These are phyloP conservation scores for Cabera pusaria DNA, from an alignment of 2,888 invertebrate species.

Conservation along the genomic window DNA sequence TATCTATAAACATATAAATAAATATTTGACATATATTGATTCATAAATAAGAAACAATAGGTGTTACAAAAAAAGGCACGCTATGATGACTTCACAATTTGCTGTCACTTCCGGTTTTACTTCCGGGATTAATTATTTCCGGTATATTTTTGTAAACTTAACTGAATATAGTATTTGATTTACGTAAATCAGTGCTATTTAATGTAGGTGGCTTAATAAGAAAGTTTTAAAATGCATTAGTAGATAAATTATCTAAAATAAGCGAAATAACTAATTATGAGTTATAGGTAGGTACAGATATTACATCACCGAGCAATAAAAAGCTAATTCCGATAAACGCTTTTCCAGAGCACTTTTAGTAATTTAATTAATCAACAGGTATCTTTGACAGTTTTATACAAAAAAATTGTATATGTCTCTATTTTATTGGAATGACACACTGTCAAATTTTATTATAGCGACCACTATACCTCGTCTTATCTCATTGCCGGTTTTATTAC, in stretches of 20 bases:
- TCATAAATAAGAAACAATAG: too few species aligned
- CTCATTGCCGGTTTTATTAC: conserved; percentile 63
- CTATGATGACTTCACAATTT: too few species aligned
- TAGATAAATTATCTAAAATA: background rate
- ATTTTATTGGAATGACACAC: conserved; percentile 60
- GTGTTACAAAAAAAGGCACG: too few species aligned
- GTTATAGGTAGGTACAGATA: too few species aligned
- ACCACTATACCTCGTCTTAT: conserved; percentile 54
- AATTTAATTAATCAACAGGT: conserved; percentile 32
- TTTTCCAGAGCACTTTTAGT: conserved; percentile 11
- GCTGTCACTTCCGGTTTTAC: conserved; percentile 12
- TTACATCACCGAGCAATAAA: conserved; percentile 6
- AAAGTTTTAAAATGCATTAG: background rate
- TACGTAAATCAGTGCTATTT: too few species aligned
- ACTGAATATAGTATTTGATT: too few species aligned
- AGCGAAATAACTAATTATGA: conserved; percentile 14
- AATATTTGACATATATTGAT: too few species aligned
- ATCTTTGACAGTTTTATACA: conserved; percentile 30
- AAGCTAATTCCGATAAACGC: conserved; percentile 5
- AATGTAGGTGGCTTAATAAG: background rate
- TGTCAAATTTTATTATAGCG: conserved; percentile 71
- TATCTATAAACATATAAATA: too few species aligned
- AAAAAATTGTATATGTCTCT: conserved; percentile 38
- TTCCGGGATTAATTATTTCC: conserved; percentile 7
- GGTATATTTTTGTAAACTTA: too few species aligned